Evolutionary conservation across 2,113 vertebrate species (phyloP), one percentile per base, ranked within the genome.

Genomic region (Uria lomvia): DNA sequence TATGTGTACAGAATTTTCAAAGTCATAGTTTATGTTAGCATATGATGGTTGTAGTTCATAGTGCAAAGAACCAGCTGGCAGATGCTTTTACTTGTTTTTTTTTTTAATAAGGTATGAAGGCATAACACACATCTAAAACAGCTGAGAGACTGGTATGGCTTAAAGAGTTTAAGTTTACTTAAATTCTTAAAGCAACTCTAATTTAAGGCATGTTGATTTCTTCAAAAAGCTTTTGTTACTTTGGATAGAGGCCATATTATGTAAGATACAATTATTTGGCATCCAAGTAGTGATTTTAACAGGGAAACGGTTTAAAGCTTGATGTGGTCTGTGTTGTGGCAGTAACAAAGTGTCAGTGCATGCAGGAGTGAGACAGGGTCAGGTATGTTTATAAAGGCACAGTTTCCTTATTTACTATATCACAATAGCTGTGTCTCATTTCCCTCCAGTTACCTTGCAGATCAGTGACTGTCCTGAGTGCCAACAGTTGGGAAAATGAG

Each of bases 171-270:
- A 14, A 20, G 21, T 74, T 84, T 36, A 22, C 52, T 91, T 81
- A 30, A 91, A 83, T 76, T 62, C 76, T 56, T 27, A 53, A 27
- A 55, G 50, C n/a, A 40, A 27, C 50, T 87, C 68, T 81, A 27
- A 74, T 66, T 81, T 67, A 53, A 89, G 80, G 55, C 87, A 36
- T 16, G 73, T n/a, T 87, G 90, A 17, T 76, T 88, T 66, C 50
- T 77, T 68, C 79, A 77, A 71, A 65, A 88, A 79, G 58, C 81
- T 73, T 75, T 78, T 75, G 58, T 72, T 90, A 34, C 19, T 73
- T 76, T 92, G 94, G 91, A 52, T 23, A 15, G 42, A 29, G 63
- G 91, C 94, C 59, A 26, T 29, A 32, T 88, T 92, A 83, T 86
- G 82, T 72, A 88, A 92, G 88, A n/a, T n/a, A 4, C 2, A 62